Conservation (phyloP, 2,888 invertebrate species). For the Dione juno region DNA sequence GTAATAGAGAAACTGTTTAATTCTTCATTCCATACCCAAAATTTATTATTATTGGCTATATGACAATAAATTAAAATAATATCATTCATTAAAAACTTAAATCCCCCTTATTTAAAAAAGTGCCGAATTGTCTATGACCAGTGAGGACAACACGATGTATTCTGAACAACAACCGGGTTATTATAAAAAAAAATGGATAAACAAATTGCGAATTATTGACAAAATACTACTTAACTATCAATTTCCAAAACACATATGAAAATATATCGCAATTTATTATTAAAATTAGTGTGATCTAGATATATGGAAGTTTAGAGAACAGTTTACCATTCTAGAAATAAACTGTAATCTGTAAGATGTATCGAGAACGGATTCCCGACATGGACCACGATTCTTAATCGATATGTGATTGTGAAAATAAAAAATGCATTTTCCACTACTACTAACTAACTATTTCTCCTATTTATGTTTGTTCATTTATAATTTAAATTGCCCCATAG, state of each 20-base stretch:
- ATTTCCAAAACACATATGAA: background rate
- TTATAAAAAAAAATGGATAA: constrained; percentile 5
- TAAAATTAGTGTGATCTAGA: constrained; percentile 26
- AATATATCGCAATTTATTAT: constrained; percentile 26
- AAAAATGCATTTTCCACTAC: constrained; percentile 29
- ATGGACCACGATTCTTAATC: background rate
- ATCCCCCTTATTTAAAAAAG: constrained; percentile 20
- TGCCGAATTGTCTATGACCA: constrained; percentile 71
- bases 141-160: constrained; percentile 67
- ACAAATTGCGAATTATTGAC: constrained; percentile 30
- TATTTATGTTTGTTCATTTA: background rate
- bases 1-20: background rate
- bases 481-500: background rate
- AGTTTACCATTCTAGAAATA: background rate
- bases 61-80: constrained; percentile 12
- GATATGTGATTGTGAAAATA: constrained; percentile 17
- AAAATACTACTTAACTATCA: background rate
- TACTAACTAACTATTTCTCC: background rate
- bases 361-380: background rate
- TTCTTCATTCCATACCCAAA: constrained; percentile 6
- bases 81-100: constrained; percentile 16
- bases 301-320: constrained; percentile 3
- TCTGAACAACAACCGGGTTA: constrained; percentile 37
- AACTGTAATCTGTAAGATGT: background rate
- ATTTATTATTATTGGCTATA: constrained; percentile 20